Base-by-base conservation (phyloP, 2,888 invertebrate genomes). In the Phengaris arion region DNA sequence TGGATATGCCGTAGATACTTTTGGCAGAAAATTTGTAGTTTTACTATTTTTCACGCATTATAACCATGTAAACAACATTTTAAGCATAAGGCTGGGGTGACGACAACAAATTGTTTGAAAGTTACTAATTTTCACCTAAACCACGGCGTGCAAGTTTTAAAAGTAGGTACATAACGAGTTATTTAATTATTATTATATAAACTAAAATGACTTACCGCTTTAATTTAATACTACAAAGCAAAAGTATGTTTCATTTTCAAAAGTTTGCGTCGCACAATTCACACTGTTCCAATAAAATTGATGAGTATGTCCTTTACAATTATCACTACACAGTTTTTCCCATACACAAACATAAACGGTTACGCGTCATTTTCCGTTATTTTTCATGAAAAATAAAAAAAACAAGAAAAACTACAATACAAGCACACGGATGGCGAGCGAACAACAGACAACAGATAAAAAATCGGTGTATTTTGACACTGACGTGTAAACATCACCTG, bases 231-330 rank as follows among this genome's bases (percentile, higher is more conserved):
- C 81, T 89, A 87, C 83, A 87, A 87, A 83, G 85, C 85, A 83
- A 85, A 90, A 89, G 88, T 91, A 88, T 91, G 91, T 90, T 91
- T 91, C 90, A 85, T 90, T 84, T 89, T 92, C 83, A 87, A 87
- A 85, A 86, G 85, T 89, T 88, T 89, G 88, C 86, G 87, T 89
- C 92, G 92, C 91, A 92, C 90, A 86, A 85, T 89, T 79, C 78
- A 80, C 80, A 81, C 75, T 57, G 78, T 74, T 57, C 46, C 74
- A 78, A 57, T 77, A 79, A 75, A 77, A 75, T 74, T 70, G 45
- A 75, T 74, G 59, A 68, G 64, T 73, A 77, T 77, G 54, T 76
- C 74, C 59, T 70, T 77, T 76, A 78, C 35, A 64, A 45, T 35
- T 64, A 64, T 64, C 64, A 64, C 64, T 5, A 13, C 64, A 64